These are phyloP conservation scores for Rhingia campestris DNA, from an alignment of 2,888 invertebrate genomes.

Conservation along the genomic window DNA sequence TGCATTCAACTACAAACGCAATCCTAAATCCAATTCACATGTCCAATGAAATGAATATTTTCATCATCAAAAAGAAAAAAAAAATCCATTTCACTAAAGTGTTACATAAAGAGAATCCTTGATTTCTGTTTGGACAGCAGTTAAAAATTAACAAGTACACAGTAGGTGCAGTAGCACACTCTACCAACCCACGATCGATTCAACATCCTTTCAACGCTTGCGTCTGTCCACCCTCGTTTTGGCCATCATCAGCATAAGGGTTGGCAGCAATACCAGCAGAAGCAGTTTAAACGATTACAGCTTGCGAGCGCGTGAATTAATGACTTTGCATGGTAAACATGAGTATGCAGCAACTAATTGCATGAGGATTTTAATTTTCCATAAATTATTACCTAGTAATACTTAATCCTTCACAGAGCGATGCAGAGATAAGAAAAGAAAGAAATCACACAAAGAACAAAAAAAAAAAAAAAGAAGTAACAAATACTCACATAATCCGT, in stretches of 20 bases:
- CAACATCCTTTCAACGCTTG: conserved; percentile 9
- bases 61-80: neutral
- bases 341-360: conserved; percentile 71
- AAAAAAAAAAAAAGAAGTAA: conserved; percentile 32
- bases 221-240: neutral
- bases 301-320: conserved; percentile 60
- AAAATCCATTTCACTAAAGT: conserved; percentile 30
- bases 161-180: neutral
- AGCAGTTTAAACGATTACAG: conserved; percentile 32
- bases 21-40: conserved; percentile 22
- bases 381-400: conserved; percentile 73
- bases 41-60: conserved; percentile 48
- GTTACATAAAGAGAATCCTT: conserved; percentile 57
- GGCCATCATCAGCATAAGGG: conserved; percentile 6
- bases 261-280: neutral
- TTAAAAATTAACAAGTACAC: conserved; percentile 53
- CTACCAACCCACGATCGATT: conserved; percentile 25
- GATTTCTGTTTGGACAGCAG: conserved; percentile 60
- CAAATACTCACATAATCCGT: conserved; percentile 67
- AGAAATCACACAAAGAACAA: neutral
- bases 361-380: conserved; percentile 64
- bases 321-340: conserved; percentile 72
- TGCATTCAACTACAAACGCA: too few relatives aligned
- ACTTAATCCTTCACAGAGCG: conserved; percentile 67
- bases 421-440: conserved; percentile 64